These are phyloP conservation scores for Seriola rivoliana DNA, from an alignment of 2,113 vertebrate species.

Conservation along the genomic window DNA sequence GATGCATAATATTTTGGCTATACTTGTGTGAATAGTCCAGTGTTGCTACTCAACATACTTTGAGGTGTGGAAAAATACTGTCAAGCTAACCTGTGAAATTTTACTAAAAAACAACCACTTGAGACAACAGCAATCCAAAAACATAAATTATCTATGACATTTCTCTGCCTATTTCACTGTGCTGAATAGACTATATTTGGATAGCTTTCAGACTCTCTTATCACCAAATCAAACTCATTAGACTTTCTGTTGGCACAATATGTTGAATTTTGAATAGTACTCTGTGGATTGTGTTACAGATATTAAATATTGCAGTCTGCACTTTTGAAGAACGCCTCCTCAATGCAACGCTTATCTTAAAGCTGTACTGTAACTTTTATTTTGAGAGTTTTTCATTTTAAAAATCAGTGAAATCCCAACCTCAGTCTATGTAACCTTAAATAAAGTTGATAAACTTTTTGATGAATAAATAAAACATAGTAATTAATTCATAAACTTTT, in stretches of 20 bases:
- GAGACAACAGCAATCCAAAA: not conserved
- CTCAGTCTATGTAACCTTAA: not conserved
- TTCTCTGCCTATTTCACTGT: not conserved
- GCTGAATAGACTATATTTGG: not conserved
- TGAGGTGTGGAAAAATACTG: constrained; percentile 21
- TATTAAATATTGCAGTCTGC: not conserved
- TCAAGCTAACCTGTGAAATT: not conserved
- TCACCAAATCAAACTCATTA: not conserved
- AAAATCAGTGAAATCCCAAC: not conserved
- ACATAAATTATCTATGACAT: not conserved
- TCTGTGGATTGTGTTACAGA: not conserved
- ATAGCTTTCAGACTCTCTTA: not conserved
- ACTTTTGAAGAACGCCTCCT: not conserved
- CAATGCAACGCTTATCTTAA: not conserved
- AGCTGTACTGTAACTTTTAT: no score
- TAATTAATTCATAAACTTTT: not conserved
- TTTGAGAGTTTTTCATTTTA: not conserved
- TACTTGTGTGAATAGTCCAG: not conserved
- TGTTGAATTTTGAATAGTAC: not conserved
- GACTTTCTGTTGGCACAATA: not conserved
- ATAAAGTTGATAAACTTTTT: not conserved
- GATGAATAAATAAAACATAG: not conserved
- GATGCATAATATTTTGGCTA: not conserved
- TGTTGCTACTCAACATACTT: not conserved
- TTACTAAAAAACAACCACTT: not conserved